Percentiles rank a stretch among this genome's conserved stretches.
phyloP scores from a whole-genome alignment of 2,888 invertebrate genomes.

The Balanococcus diminutus region DNA sequence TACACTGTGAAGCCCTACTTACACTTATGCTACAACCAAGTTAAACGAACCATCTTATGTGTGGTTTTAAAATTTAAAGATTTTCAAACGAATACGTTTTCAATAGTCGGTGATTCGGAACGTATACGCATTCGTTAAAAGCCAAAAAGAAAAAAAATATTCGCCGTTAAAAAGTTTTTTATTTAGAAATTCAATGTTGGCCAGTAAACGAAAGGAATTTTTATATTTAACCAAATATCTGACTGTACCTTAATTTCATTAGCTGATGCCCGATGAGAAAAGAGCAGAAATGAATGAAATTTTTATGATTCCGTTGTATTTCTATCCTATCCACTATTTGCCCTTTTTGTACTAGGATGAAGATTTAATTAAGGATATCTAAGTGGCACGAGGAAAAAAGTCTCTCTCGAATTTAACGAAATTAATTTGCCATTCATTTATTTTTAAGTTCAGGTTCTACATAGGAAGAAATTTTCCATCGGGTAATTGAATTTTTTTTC shows the following conservation, averaged over 20 bases:
- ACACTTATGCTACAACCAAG: neutral
- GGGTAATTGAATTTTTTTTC: neutral
- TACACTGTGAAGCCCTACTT: neutral
- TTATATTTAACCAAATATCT: neutral
- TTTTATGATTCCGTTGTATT: conserved; percentile 17
- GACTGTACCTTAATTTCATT: conserved; percentile 9
- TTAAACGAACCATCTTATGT: neutral
- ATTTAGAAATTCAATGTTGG: neutral
- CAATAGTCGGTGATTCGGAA: neutral
- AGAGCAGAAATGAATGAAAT: neutral
- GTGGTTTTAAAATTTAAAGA: neutral
- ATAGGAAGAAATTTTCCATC: neutral
- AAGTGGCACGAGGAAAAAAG: neutral
- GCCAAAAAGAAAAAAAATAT: neutral
- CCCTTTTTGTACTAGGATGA: neutral
- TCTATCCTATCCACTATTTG: neutral
- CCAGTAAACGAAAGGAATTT: neutral
- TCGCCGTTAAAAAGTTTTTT: neutral
- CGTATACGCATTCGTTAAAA: neutral
- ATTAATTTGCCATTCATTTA: conserved; percentile 7
- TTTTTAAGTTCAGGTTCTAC: neutral
- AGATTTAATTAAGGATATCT: conserved; percentile 9
- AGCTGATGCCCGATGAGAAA: neutral
- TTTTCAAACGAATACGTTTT: neutral
- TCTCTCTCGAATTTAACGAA: neutral